A percentile compares a stretch with the other conserved stretches of the same genome.
phyloP scores from a whole-genome alignment of 2,113 vertebrate species.

The Phainopepla nitens region DNA sequence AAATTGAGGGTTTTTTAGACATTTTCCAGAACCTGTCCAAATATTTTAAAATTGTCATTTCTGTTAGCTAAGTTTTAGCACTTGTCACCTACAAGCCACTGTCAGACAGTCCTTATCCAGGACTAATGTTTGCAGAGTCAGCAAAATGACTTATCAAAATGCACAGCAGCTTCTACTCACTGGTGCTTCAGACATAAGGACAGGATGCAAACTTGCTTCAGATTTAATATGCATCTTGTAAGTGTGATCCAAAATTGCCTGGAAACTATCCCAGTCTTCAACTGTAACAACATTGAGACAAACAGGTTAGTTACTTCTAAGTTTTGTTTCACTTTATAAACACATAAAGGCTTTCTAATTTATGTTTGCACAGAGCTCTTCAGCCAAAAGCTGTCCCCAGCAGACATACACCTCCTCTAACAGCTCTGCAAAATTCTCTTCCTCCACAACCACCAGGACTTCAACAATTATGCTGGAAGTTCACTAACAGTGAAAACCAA shows the following conservation, averaged over 20 bases:
- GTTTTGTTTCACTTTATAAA: neutral
- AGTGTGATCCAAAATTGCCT: slow-evolving; percentile 96
- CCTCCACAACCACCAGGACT: neutral
- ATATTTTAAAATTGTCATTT: neutral
- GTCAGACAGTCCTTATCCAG: neutral
- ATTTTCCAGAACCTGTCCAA: neutral
- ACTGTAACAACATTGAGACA: slow-evolving; percentile 71
- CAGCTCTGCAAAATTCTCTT: neutral
- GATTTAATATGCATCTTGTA: slow-evolving; percentile 99
- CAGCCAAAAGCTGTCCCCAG: neutral
- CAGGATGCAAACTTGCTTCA: slow-evolving; percentile 94
- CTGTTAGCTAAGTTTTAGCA: neutral
- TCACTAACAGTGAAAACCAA: neutral
- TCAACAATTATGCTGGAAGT: neutral
- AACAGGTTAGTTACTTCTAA: neutral
- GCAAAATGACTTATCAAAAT: neutral
- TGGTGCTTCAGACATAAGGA: slow-evolving; percentile 98
- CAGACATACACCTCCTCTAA: neutral
- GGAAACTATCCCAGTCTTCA: slow-evolving; percentile 99
- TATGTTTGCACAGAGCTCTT: neutral
- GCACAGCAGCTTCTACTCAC: slow-evolving; percentile 74
- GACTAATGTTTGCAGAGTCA: neutral
- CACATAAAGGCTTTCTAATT: neutral
- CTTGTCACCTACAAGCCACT: neutral
- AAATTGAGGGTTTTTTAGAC: neutral